Evolutionary conservation across 2,113 vertebrate species (phyloP), one percentile per base, ranked within the genome.

Genomic region (Anarrhichthys ocellatus): DNA sequence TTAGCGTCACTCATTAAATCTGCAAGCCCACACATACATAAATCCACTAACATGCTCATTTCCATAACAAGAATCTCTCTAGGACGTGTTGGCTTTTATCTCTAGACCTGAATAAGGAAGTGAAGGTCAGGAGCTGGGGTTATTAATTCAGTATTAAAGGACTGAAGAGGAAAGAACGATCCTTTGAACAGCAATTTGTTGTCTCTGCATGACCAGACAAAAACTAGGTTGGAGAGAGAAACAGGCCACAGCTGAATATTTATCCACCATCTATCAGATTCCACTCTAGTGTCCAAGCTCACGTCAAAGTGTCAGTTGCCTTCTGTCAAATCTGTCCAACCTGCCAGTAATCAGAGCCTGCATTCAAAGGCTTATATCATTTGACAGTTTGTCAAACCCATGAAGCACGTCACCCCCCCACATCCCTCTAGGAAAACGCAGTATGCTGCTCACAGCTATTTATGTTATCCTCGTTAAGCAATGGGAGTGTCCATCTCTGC

Each of bases 381-480:
- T 52, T 91, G 94, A 91, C 93, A 92, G 87, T 89, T 59, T 90
- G 87, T 93, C 91, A 88, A 84, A 83, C 68, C 69, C 63, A 78
- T 73, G 85, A 66, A 73, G 62, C 84, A 66, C 82, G 75, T 91
- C 89, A 87, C 54, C 54, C 87, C 50, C 32, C 18, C 1, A 2
- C 86, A 75, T 82, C 79, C 78, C 76, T 89, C 75, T 3, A 64
- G 58, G 74, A 88, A 89, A 82, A 66, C 61, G 56, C 76, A 71
- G 48, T 15, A 9, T 46, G 46, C 62, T 36, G 81, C 79, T 81
- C 71, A 48, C 58, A 76, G 87, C 84, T 86, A 80, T 90, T 73
- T 73, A 32, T 52, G 61, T 27, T 42, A n/a, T 63, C 3, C 10
- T n/a, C 1, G n/a, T 40, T 40, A 66, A 78, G 59, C 52, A 72